A percentile compares a stretch with the other conserved stretches of the same genome.
phyloP scores from a whole-genome alignment of 1,140 invertebrate genomes.

The Paramacrobiotus metropolitanus region DNA sequence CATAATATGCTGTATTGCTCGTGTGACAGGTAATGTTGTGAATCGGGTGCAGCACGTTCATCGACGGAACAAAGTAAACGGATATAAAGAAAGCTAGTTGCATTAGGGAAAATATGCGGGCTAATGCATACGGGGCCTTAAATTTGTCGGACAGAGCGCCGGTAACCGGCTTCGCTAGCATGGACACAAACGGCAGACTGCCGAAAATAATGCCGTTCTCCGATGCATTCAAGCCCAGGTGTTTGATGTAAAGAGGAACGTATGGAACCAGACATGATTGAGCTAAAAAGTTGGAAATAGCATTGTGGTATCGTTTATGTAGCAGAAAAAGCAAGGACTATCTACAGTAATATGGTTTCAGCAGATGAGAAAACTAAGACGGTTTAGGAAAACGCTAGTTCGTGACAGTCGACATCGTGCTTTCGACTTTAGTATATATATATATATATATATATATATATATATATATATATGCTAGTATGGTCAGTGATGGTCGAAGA shows the following conservation, averaged over 20 bases:
- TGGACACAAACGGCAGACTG: slow-evolving; percentile 18
- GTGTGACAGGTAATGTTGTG: too few species aligned
- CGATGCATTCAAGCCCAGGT: slow-evolving; percentile 18
- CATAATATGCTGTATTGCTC: too few species aligned
- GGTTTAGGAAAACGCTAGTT: too few species aligned
- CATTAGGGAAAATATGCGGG: slow-evolving; percentile 11
- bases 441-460: too few species aligned
- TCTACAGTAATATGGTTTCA: too few species aligned
- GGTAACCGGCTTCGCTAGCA: slow-evolving; percentile 19
- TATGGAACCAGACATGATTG: slow-evolving; percentile 21
- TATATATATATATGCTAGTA: too few species aligned
- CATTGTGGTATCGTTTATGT: background rate
- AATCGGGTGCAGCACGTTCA: too few species aligned
- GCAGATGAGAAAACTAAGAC: too few species aligned
- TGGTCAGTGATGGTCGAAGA: too few species aligned
- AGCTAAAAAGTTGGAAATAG: slow-evolving; percentile 13
- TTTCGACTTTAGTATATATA: too few species aligned
- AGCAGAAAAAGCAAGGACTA: background rate
- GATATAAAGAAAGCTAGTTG: slow-evolving; percentile 5
- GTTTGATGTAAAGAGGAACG: slow-evolving; percentile 19
- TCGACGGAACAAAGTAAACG: slow-evolving; percentile 8
- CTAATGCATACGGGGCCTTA: slow-evolving; percentile 14
- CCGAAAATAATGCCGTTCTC: slow-evolving; percentile 20
- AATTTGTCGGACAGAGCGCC: slow-evolving; percentile 20
- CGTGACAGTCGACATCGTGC: too few species aligned